Conservation (phyloP, 2,797 vertebrate genomes). For the Alca torda region DNA sequence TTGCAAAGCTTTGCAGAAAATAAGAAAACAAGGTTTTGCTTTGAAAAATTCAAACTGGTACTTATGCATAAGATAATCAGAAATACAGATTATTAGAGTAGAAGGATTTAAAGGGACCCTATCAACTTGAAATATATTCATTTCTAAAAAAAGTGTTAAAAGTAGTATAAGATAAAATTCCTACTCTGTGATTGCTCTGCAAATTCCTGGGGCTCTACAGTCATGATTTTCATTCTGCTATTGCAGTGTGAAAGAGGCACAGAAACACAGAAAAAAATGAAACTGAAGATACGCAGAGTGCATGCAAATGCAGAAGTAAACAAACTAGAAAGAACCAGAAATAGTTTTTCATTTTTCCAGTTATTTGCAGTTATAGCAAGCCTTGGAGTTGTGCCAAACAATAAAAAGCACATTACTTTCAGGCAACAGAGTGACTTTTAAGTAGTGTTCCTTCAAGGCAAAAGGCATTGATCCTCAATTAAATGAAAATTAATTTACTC, state of each 20-base stretch:
- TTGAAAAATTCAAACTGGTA: conserved; percentile 32
- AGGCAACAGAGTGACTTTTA: not conserved
- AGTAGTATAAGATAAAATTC: conserved; percentile 14
- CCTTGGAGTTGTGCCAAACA: not conserved
- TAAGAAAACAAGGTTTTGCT: conserved; percentile 1
- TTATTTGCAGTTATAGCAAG: not conserved
- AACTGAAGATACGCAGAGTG: not conserved
- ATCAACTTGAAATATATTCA: not conserved
- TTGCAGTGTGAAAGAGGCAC: not conserved
- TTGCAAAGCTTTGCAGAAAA: conserved; percentile 21
- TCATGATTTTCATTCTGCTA: not conserved
- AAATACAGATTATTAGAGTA: conserved; percentile 12
- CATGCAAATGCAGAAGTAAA: conserved; percentile 21
- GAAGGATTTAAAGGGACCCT: conserved; percentile 9
- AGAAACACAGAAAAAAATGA: not conserved
- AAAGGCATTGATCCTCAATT: not conserved
- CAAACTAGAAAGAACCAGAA: not conserved
- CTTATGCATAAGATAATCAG: conserved; percentile 17
- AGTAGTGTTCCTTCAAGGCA: not conserved
- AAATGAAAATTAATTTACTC: conserved; percentile 22
- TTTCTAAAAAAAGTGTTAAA: not conserved
- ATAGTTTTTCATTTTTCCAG: not conserved
- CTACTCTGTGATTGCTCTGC: not conserved
- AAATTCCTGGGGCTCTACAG: not conserved
- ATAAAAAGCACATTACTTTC: conserved; percentile 8